phyloP scores from a whole-genome alignment of 2,888 invertebrate species.

The Selenia dentaria region DNA sequence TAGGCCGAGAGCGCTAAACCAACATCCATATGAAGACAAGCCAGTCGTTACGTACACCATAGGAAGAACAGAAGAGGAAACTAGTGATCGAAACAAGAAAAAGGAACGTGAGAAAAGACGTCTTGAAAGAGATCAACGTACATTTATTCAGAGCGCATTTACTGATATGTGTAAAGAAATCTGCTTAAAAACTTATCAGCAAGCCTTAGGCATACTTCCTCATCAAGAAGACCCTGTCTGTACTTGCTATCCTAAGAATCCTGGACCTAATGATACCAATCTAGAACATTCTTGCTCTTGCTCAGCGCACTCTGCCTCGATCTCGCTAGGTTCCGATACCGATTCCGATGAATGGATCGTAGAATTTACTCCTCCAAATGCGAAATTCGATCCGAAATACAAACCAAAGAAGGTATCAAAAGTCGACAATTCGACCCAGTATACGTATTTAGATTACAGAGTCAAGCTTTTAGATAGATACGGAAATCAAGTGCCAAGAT shows the following conservation, averaged over 20 bases:
- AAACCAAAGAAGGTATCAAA: constrained; percentile 57
- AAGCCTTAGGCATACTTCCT: constrained; percentile 69
- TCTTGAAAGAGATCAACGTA: constrained; percentile 66
- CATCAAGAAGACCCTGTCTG: constrained; percentile 66
- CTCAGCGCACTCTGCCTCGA: constrained; percentile 56
- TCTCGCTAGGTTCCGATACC: constrained; percentile 61
- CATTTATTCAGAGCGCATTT: constrained; percentile 72
- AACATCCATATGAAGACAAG: constrained; percentile 75
- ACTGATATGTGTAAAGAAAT: constrained; percentile 73
- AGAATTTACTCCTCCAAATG: constrained; percentile 75
- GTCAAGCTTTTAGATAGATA: constrained; percentile 65
- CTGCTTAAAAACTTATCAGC: constrained; percentile 74
- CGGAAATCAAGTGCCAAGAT: constrained; percentile 72
- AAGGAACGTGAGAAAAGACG: constrained; percentile 65
- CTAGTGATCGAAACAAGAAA: constrained; percentile 59
- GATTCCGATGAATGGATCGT: constrained; percentile 77
- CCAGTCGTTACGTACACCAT: constrained; percentile 65
- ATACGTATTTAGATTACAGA: constrained; percentile 68
- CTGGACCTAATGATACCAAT: constrained; percentile 53
- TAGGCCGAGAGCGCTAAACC: constrained; percentile 63
- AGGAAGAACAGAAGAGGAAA: constrained; percentile 75
- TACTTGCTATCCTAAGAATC: constrained; percentile 61
- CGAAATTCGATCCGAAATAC: constrained; percentile 58
- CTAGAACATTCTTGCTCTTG: constrained; percentile 69
- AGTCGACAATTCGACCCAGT: constrained; percentile 56